Conservation (phyloP, 2,113 vertebrate genomes). For the Rhizomys pruinosus region DNA sequence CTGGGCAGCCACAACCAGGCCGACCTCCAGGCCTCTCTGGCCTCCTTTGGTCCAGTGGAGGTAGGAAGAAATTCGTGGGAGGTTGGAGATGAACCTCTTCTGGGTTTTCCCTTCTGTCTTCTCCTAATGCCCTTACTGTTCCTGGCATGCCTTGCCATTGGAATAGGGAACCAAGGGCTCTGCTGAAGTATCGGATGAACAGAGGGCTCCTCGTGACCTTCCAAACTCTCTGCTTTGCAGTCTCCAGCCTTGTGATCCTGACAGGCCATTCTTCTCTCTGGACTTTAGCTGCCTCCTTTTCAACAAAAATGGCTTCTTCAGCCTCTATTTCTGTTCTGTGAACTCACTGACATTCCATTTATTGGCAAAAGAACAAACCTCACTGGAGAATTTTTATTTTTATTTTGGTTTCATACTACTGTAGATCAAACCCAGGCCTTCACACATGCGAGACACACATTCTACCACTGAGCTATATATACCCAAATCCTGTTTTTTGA, state of each 20-base stretch:
- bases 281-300: not conserved
- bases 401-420: too few species aligned
- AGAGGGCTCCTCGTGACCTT: too few species aligned
- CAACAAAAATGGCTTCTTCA: not conserved
- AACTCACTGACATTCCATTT: not conserved
- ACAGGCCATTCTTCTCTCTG: constrained; percentile 15
- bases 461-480: too few species aligned
- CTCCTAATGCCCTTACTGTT: not conserved
- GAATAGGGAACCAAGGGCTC: not conserved
- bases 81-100: not conserved
- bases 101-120: not conserved
- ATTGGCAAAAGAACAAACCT: not conserved
- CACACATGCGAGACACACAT: too few species aligned
- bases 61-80: not conserved
- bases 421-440: not conserved
- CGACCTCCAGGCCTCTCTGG: fast-evolving
- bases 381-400: not conserved
- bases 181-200: too few species aligned
- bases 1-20: too few species aligned
- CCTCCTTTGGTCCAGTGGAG: not conserved
- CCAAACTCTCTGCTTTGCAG: not conserved
- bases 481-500: too few species aligned
- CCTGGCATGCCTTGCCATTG: not conserved
- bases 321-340: not conserved
- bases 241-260: not conserved